Percentiles rank a stretch among this genome's conserved stretches.
Evolutionary conservation across 2,797 vertebrate genomes (phyloP).

Genomic region (Alectoris magna): DNA sequence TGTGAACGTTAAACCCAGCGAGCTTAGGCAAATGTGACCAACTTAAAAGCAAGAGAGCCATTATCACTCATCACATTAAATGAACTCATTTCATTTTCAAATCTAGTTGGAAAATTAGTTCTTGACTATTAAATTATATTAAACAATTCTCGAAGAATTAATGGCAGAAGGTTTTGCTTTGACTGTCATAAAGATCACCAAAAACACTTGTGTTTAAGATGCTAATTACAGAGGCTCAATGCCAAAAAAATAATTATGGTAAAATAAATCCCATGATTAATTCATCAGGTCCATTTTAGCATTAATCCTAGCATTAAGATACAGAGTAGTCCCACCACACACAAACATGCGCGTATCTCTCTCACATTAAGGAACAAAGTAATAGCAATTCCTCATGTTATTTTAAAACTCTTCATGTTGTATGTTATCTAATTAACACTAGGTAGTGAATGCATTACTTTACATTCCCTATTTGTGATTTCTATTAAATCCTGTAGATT

Average conservation of each 20-base stretch:
- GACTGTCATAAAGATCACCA: slow-evolving; percentile 61
- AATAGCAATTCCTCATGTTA: slow-evolving; percentile 21
- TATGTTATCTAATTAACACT: slow-evolving; percentile 22
- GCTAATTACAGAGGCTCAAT: slow-evolving; percentile 50
- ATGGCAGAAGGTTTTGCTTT: slow-evolving; percentile 65
- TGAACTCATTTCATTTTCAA: slow-evolving; percentile 58
- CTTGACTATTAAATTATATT: slow-evolving; percentile 41
- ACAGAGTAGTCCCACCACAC: slow-evolving; percentile 43
- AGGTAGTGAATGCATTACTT: slow-evolving; percentile 23
- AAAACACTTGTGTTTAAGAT: slow-evolving; percentile 54
- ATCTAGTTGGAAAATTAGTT: slow-evolving; percentile 57
- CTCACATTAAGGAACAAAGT: slow-evolving; percentile 49
- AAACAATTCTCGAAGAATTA: slow-evolving; percentile 61
- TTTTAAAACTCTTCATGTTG: slow-evolving; percentile 16
- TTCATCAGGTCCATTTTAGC: slow-evolving; percentile 75
- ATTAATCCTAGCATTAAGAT: slow-evolving; percentile 77
- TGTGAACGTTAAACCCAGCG: neutral
- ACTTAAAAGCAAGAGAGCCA: neutral
- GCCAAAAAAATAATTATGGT: slow-evolving; percentile 73
- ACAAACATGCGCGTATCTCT: neutral
- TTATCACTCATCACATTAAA: slow-evolving; percentile 54
- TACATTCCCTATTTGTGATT: neutral
- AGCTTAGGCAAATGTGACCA: slow-evolving; percentile 14
- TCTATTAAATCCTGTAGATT: neutral
- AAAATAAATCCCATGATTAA: slow-evolving; percentile 79